Evolutionary conservation across 1,140 invertebrate genomes (phyloP).

Genomic region (Dendroctonus ponderosae): DNA sequence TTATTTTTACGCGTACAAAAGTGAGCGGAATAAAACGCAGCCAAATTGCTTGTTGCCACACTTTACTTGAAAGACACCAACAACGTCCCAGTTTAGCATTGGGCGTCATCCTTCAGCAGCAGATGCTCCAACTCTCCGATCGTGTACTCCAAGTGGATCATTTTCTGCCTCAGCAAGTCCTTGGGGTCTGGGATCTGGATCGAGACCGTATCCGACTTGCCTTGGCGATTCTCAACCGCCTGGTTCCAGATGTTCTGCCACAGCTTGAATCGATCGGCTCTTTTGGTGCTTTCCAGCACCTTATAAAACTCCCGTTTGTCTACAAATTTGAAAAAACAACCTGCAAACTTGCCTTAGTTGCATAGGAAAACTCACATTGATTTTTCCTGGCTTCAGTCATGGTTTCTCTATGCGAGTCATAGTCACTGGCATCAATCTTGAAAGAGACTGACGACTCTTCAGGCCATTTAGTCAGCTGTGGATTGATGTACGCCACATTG

Average conservation of each 20-base stretch:
- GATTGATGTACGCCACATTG: slow-evolving; percentile 40
- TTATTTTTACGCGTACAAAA: neutral
- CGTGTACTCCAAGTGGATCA: slow-evolving; percentile 35
- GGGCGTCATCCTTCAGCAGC: slow-evolving; percentile 8
- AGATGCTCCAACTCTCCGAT: slow-evolving; percentile 36
- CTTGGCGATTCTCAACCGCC: slow-evolving; percentile 38
- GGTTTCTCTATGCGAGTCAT: slow-evolving; percentile 24
- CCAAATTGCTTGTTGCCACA: neutral
- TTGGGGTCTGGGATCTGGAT: slow-evolving; percentile 39
- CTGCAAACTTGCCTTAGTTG: neutral
- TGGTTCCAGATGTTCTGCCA: slow-evolving; percentile 43
- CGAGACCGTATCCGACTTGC: slow-evolving; percentile 38
- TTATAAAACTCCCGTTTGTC: slow-evolving; percentile 37
- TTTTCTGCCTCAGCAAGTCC: slow-evolving; percentile 24
- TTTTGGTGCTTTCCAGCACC: slow-evolving; percentile 38
- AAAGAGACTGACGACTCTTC: slow-evolving; percentile 38
- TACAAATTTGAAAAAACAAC: slow-evolving; percentile 10
- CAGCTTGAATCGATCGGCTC: slow-evolving; percentile 34
- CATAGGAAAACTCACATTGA: slow-evolving; percentile 12
- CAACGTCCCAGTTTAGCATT: neutral
- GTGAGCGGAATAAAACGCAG: neutral
- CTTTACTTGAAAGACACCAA: slow-evolving; percentile 7
- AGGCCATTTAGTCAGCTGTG: slow-evolving; percentile 35
- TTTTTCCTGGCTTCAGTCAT: slow-evolving; percentile 19
- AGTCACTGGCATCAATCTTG: slow-evolving; percentile 35